Base-by-base conservation (phyloP, 2,797 vertebrate genomes). In the Paramormyrops hopkinsi region DNA sequence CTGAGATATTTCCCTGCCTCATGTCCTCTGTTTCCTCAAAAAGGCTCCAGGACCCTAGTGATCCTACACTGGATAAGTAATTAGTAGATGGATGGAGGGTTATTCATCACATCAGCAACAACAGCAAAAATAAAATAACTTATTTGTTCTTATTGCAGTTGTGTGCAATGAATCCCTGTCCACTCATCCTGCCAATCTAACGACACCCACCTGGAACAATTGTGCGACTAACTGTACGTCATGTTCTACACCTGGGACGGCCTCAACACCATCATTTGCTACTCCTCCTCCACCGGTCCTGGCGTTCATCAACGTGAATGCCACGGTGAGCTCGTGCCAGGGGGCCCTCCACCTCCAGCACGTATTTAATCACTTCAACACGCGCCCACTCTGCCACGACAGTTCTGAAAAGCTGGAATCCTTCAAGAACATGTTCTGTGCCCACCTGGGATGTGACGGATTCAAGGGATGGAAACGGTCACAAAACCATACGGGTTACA, bases 401-500 rank as follows among this genome's bases (percentile, higher is more conserved):
- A 86, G 54, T 22, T 1, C 0, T 2, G 0, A 7, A 8, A n/a
- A 37, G 2, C 19, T 48, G 8, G 3, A 11, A 25, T n/a, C 7
- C 48, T 22, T 41, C 37, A 33, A 44, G 22, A 5, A n/a, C 14
- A 37, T 2, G 14, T 17, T 89, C 14, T 89, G 88, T 17, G 2
- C 6, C 22, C 46, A 86, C 0, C 22, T 89, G 7, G 54, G 79
- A 4, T 89, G 88, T 48, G 88, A 56, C 4, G 7, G 0, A 12
- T 89, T 62, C 82, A 22, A 1, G 6, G 8, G 0, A 2, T 88
- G 87, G 87, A n/a, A 2, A 17, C 2, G 0, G 3, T 44, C 51
- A 11, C 44, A 51, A 48, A 7, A 2, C 0, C 0, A 0, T 1
- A 0, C 1, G 0, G 88, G 53, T 46, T 50, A 50, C 7, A 0